Evolutionary conservation across 2,113 vertebrate genomes (phyloP), one percentile per base, ranked within the genome.

Genomic region (Silurus asotus): DNA sequence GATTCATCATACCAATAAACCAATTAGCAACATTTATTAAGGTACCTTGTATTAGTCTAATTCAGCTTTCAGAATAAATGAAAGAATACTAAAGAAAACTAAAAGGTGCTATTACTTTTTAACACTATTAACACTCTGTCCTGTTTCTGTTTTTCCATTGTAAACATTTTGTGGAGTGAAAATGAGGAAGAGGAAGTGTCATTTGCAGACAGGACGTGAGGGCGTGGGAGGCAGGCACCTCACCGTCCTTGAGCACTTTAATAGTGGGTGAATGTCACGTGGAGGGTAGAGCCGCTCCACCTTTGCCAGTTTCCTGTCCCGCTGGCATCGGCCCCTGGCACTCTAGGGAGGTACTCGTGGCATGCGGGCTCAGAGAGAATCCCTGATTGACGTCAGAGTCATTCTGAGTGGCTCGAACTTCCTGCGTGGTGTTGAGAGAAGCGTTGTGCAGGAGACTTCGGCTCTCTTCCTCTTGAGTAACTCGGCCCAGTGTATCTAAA

Each of bases 181-280:
- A 86, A 82, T 69, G 58, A 90, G 90, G 90, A 91, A 83, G 87
- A 89, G 90, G 90, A 90, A 88, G 91, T 90, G 78, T 70, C 64
- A 87, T 91, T 95, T 94, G 92, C 94, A 94, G 84, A 88, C 89
- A 93, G 94, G 94, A 95, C 92, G 91, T 93, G 91, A 92, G 89
- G 90, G 88, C 89, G 65, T 89, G 91, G 86, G 92, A 91, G 87
- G 90, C 92, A 93, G 91, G 92, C 92, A 89, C 90, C 85, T 89
- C 88, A 91, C 88, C 92, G 93, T 92, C 94, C 94, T 95, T 95
- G 94, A 91, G 87, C 67, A 79, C 88, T 91, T 88, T 88, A 77
- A 87, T 91, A 89, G 87, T 89, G 89, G 89, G 59, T 56, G 81
- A 70, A 48, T 83, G 78, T 81, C 85, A 86, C 11, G 86, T 82